Evolutionary conservation across 2,113 vertebrate species (phyloP).

Genomic region (Peromyscus polionotus): DNA sequence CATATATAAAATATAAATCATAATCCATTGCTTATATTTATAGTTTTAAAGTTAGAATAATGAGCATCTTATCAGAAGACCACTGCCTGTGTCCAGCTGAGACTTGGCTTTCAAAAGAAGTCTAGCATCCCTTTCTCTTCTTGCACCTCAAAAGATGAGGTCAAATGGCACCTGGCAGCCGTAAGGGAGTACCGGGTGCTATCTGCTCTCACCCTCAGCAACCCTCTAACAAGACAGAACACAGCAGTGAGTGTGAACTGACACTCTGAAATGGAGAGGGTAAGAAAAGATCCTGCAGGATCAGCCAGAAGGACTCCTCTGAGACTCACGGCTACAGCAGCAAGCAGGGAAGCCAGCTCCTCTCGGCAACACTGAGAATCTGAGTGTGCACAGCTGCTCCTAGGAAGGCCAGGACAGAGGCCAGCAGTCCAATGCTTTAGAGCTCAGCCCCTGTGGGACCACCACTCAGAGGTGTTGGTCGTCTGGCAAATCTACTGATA

Average conservation of each 20-base stretch:
- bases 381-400: neutral
- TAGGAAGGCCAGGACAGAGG: neutral
- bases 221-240: constrained; percentile 65
- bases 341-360: neutral
- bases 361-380: constrained; percentile 57
- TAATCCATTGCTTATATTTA: constrained; percentile 84
- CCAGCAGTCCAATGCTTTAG: neutral
- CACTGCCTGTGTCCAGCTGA: constrained; percentile 73
- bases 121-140: constrained; percentile 59
- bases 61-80: constrained; percentile 81
- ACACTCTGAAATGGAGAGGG: constrained; percentile 29
- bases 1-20: constrained; percentile 74
- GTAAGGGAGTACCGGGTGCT: constrained; percentile 39
- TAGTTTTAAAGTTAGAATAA: constrained; percentile 85
- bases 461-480: neutral
- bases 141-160: constrained; percentile 41
- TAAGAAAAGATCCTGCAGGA: constrained; percentile 57
- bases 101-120: constrained; percentile 68
- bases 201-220: constrained; percentile 17
- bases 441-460: neutral
- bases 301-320: constrained; percentile 69
- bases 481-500: neutral
- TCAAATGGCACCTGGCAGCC: constrained; percentile 78
- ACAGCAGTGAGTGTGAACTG: neutral
- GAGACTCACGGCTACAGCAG: constrained; percentile 7